Conservation (phyloP, 2,797 vertebrate genomes). For the Sphaeramia orbicularis region DNA sequence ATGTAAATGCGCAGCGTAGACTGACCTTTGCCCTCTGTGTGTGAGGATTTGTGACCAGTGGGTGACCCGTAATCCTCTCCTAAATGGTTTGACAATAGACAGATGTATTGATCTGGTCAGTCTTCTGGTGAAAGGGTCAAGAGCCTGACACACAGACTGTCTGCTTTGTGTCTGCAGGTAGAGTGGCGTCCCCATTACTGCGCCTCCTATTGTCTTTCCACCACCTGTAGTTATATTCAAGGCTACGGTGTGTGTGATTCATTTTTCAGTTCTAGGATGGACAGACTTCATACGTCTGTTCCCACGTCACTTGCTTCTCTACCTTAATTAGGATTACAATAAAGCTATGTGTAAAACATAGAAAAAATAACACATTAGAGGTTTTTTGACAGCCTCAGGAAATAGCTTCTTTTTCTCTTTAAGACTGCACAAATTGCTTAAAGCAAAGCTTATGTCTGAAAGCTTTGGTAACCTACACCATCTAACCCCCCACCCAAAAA, state of each 20-base stretch:
- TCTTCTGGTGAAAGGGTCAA: slow-evolving; percentile 69
- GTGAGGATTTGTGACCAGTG: slow-evolving; percentile 78
- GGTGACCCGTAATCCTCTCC: slow-evolving; percentile 79
- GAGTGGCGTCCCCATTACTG: slow-evolving; percentile 17
- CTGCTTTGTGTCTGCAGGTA: slow-evolving; percentile 62
- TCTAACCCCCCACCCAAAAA: slow-evolving; percentile 53
- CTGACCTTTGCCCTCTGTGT: slow-evolving; percentile 78
- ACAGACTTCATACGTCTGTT: slow-evolving; percentile 33
- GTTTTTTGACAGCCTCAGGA: slow-evolving; percentile 71
- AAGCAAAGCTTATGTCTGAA: slow-evolving; percentile 71
- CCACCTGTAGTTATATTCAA: slow-evolving; percentile 43
- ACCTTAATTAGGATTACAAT: slow-evolving; percentile 70
- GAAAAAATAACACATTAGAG: slow-evolving; percentile 71
- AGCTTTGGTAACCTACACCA: slow-evolving; percentile 73
- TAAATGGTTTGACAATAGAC: slow-evolving; percentile 84
- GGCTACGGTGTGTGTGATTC: slow-evolving; percentile 15
- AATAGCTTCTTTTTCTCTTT: slow-evolving; percentile 72
- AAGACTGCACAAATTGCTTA: slow-evolving; percentile 78
- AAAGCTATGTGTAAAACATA: slow-evolving; percentile 71
- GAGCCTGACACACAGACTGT: slow-evolving; percentile 40
- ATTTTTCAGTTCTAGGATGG: slow-evolving; percentile 33
- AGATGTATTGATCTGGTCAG: slow-evolving; percentile 81
- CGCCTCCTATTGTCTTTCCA: slow-evolving; percentile 18
- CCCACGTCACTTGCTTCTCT: slow-evolving; percentile 39
- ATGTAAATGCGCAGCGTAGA: slow-evolving; percentile 65